These are phyloP conservation scores for Hemibagrus wyckioides DNA, from an alignment of 2,113 vertebrate species.

Conservation along the genomic window DNA sequence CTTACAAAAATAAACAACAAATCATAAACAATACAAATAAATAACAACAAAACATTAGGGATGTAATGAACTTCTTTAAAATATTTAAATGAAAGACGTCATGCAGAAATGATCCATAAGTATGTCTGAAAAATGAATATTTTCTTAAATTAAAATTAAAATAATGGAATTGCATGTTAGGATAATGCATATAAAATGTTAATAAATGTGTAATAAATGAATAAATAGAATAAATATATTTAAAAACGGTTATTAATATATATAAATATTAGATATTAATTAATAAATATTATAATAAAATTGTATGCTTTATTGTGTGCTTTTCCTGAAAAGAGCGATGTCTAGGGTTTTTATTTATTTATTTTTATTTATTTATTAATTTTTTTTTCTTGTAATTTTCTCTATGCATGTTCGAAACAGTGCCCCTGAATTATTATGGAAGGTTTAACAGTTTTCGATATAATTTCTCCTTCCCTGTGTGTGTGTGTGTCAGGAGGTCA, in stretches of 20 bases:
- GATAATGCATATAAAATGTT: neutral
- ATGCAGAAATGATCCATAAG: neutral
- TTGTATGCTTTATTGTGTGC: neutral
- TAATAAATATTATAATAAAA: neutral
- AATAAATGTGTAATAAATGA: neutral
- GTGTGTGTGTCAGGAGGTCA: neutral
- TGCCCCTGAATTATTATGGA: neutral
- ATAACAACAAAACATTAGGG: neutral
- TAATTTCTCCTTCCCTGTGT: neutral
- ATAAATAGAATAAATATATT: neutral
- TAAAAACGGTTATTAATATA: neutral
- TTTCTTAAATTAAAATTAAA: neutral
- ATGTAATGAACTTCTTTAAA: neutral
- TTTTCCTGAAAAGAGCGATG: no score
- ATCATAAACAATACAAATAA: neutral
- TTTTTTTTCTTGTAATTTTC: no score
- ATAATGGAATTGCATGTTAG: neutral
- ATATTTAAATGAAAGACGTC: neutral
- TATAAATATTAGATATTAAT: neutral
- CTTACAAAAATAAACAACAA: neutral
- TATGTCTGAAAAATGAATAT: neutral
- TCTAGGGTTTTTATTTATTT: no score
- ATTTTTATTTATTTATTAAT: no score
- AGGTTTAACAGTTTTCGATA: no score
- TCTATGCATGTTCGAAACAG: neutral